Evolutionary conservation across 2,797 vertebrate species (phyloP).

Genomic region (Lithobates pipiens): DNA sequence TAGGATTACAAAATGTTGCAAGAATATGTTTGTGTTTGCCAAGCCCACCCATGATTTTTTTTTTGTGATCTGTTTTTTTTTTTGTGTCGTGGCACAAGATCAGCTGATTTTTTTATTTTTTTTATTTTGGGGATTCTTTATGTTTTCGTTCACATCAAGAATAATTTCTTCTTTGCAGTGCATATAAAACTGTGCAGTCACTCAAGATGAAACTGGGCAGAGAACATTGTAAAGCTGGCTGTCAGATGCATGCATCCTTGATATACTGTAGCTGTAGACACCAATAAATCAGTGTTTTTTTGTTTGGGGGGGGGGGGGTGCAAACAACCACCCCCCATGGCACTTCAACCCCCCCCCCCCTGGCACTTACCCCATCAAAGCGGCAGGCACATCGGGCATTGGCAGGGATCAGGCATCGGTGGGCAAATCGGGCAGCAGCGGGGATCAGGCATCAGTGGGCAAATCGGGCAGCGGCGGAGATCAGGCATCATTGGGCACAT

Average conservation of each 20-base stretch:
- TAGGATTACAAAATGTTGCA: conserved; percentile 45
- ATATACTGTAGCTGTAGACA: not conserved
- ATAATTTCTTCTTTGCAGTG: not conserved
- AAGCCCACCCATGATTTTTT: conserved; percentile 51
- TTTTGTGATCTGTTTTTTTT: conserved; percentile 18
- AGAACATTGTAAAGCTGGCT: not conserved
- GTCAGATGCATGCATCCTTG: not conserved
- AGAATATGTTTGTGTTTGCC: conserved; percentile 3
- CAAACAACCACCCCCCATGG: no score
- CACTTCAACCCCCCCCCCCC: no score
- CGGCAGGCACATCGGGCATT: no score
- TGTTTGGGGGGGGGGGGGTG: no score
- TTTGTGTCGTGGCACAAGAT: conserved; percentile 23
- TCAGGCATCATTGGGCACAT: no score
- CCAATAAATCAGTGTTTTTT: no score
- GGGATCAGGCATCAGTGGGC: no score
- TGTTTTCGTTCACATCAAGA: not conserved
- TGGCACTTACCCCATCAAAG: no score
- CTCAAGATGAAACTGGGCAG: not conserved
- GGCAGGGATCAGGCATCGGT: no score
- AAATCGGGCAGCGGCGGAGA: no score
- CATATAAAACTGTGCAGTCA: not conserved
- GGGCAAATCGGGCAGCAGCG: no score
- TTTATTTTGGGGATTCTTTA: not conserved
- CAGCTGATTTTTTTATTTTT: conserved; percentile 11